Conservation (phyloP, 2,113 vertebrate genomes). For the Hyperopisus bebe region DNA sequence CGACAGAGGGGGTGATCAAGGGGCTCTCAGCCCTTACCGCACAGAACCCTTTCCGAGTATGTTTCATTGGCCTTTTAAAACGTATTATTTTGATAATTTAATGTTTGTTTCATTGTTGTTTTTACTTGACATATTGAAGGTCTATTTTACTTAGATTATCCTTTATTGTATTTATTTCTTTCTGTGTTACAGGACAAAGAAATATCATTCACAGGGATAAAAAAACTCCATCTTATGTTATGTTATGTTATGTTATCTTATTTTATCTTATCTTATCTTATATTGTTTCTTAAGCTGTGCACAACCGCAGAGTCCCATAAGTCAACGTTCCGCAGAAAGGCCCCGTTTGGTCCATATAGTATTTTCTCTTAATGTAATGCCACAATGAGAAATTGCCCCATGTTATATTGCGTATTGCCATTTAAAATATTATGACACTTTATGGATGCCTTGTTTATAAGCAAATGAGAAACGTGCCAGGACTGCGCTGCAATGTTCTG, state of each 20-base stretch:
- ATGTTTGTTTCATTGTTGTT: background rate
- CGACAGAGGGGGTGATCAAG: slow-evolving; percentile 45
- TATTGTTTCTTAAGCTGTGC: background rate
- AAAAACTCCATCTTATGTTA: background rate
- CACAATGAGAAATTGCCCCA: background rate
- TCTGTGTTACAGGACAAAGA: background rate
- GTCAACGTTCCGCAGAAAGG: background rate
- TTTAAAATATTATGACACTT: slow-evolving; percentile 8
- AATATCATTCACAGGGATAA: background rate
- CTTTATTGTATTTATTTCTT: background rate
- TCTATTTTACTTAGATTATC: background rate
- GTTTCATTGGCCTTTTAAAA: background rate
- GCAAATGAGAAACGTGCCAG: background rate
- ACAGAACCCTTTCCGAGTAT: background rate
- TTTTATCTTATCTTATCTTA: background rate
- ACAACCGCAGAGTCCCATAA: background rate
- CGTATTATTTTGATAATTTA: background rate
- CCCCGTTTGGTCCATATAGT: background rate
- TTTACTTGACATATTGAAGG: background rate
- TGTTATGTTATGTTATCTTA: background rate
- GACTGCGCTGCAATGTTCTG: background rate
- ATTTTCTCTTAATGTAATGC: background rate
- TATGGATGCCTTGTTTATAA: background rate
- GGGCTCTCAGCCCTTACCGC: slow-evolving; percentile 42
- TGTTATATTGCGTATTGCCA: background rate